phyloP scores from a whole-genome alignment of 2,797 vertebrate genomes.

The Manis javanica region DNA sequence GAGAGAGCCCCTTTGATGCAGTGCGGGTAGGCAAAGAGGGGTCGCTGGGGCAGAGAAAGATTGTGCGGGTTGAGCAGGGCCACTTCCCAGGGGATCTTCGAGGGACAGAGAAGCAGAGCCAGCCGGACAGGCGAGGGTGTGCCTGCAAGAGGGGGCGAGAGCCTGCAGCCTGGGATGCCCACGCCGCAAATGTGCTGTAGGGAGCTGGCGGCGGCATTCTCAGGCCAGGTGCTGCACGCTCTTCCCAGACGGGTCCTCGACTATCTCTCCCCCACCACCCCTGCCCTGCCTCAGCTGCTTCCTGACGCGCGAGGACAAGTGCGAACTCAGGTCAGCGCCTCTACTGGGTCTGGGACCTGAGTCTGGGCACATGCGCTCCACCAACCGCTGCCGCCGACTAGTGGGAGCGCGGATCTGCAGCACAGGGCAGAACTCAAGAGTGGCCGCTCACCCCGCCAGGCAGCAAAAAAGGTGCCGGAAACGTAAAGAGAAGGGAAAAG shows the following conservation, averaged over 20 bases:
- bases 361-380: neutral
- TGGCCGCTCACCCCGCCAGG: neutral
- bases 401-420: rapidly evolving
- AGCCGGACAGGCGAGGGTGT: neutral
- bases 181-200: rapidly evolving
- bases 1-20: neutral
- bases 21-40: neutral
- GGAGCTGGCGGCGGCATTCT: rapidly evolving
- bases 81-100: neutral
- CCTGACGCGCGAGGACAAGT: rapidly evolving
- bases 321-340: neutral
- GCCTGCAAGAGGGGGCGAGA: neutral
- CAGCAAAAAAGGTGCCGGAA: neutral
- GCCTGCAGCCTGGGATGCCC: too few relatives aligned
- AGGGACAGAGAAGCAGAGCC: neutral
- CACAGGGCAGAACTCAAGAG: neutral
- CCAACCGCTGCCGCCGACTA: neutral
- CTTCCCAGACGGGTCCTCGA: neutral
- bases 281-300: neutral
- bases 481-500: neutral
- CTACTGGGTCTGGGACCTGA: neutral
- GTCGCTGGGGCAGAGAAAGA: neutral
- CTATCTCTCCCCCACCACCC: neutral
- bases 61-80: neutral
- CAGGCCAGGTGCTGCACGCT: neutral